phyloP scores from a whole-genome alignment of 2,888 invertebrate species.

The Cephus nigrinus region DNA sequence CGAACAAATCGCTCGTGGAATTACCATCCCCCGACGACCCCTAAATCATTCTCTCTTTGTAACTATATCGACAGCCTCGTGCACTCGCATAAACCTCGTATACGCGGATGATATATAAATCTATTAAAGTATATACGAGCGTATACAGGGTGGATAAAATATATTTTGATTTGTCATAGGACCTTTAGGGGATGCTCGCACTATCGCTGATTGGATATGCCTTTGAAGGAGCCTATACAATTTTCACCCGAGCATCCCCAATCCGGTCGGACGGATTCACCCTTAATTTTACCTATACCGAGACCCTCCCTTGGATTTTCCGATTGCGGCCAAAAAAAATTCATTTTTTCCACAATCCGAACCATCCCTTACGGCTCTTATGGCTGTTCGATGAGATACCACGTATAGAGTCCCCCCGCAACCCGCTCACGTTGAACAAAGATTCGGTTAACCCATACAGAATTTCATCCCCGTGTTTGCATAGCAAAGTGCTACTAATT shows the following conservation, averaged over 20 bases:
- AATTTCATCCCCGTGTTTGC: constrained; percentile 29
- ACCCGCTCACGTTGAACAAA: neutral
- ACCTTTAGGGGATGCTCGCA: constrained; percentile 33
- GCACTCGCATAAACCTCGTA: neutral
- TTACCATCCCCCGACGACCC: constrained; percentile 40
- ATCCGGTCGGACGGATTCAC: neutral
- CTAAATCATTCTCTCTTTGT: constrained; percentile 44
- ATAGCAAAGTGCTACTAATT: constrained; percentile 44
- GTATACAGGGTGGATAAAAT: constrained; percentile 39
- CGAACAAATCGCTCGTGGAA: constrained; percentile 55
- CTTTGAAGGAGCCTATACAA: constrained; percentile 16
- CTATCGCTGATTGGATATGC: constrained; percentile 48
- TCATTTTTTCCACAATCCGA: neutral
- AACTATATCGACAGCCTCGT: neutral
- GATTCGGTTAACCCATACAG: neutral
- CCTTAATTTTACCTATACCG: neutral
- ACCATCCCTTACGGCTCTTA: neutral
- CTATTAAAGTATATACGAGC: constrained; percentile 11
- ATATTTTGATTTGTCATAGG: constrained; percentile 50
- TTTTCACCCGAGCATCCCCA: neutral
- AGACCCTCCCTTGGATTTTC: neutral
- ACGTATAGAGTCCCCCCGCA: neutral
- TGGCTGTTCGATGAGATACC: neutral
- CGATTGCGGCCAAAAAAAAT: neutral
- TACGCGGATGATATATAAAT: constrained; percentile 1